phyloP scores from a whole-genome alignment of 1,140 invertebrate genomes.

The Rhysida immarginata region DNA sequence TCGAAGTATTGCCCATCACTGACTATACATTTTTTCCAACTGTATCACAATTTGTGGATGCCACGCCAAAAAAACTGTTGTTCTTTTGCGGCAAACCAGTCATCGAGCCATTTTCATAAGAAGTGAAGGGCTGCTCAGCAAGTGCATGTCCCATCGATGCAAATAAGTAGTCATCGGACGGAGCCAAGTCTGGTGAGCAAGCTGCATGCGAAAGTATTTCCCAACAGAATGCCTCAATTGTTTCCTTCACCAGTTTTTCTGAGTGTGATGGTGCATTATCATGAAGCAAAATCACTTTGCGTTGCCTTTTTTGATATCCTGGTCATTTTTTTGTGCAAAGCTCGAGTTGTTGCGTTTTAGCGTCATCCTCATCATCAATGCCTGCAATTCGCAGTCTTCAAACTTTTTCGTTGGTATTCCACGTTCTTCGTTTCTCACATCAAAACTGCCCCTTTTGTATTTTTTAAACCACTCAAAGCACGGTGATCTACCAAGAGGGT shows the following conservation, averaged over 20 bases:
- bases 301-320: neutral
- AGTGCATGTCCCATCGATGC: constrained; percentile 7
- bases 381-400: constrained; percentile 7
- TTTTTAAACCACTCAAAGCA: constrained; percentile 7
- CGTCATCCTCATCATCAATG: constrained; percentile 7
- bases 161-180: constrained; percentile 14
- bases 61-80: constrained; percentile 4
- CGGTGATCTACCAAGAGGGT: neutral
- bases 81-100: constrained; percentile 9
- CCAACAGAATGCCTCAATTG: constrained; percentile 9
- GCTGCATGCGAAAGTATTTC: constrained; percentile 12
- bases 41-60: constrained; percentile 10
- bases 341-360: constrained; percentile 3
- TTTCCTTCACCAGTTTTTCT: constrained; percentile 9
- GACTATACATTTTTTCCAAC: constrained; percentile 10
- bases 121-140: constrained; percentile 9
- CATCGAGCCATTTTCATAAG: constrained; percentile 11
- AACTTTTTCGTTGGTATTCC: constrained; percentile 5
- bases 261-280: constrained; percentile 9
- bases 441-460: constrained; percentile 3
- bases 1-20: constrained; percentile 12
- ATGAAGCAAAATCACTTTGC: constrained; percentile 13
- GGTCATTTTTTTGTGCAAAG: constrained; percentile 2
- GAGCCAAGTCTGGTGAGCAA: constrained; percentile 12
- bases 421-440: constrained; percentile 4